A percentile compares a stretch with the other conserved stretches of the same genome.
These are phyloP conservation scores for Steinernema carpocapsae DNA, from an alignment of 2,888 invertebrate species.

Conservation along the genomic window DNA sequence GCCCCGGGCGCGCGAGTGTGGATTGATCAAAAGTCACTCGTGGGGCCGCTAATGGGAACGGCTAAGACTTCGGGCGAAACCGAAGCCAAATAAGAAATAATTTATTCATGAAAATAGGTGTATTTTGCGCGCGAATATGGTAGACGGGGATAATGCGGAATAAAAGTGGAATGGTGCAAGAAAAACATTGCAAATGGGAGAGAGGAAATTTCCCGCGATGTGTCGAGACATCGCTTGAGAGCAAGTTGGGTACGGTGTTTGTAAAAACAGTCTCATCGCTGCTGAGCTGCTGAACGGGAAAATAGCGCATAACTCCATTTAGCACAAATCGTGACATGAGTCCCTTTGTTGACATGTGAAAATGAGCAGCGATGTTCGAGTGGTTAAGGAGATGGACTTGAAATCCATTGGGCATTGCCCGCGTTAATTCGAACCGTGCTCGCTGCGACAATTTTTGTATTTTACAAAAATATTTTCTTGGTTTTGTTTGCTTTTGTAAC, in stretches of 20 bases:
- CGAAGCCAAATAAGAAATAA: neutral
- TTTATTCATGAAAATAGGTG: conserved; percentile 20
- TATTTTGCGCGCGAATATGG: neutral
- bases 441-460: conserved; percentile 13
- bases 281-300: too few species aligned
- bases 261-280: too few species aligned
- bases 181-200: too few species aligned
- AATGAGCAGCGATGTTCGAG: conserved; percentile 35
- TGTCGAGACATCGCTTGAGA: too few species aligned
- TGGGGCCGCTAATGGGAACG: neutral
- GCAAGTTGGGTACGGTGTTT: too few species aligned
- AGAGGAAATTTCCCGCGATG: too few species aligned
- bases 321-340: too few species aligned
- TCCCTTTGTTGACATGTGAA: too few species aligned
- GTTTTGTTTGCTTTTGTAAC: neutral
- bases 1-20: neutral
- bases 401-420: conserved; percentile 43
- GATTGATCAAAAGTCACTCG: conserved; percentile 7
- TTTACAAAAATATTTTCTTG: neutral
- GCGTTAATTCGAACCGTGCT: conserved; percentile 43
- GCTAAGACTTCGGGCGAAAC: neutral
- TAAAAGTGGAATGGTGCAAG: neutral
- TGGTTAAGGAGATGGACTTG: too few species aligned
- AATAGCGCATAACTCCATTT: too few species aligned
- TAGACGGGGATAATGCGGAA: neutral